Conservation (phyloP, 2,888 invertebrate species). For the Rosalia funebris region DNA sequence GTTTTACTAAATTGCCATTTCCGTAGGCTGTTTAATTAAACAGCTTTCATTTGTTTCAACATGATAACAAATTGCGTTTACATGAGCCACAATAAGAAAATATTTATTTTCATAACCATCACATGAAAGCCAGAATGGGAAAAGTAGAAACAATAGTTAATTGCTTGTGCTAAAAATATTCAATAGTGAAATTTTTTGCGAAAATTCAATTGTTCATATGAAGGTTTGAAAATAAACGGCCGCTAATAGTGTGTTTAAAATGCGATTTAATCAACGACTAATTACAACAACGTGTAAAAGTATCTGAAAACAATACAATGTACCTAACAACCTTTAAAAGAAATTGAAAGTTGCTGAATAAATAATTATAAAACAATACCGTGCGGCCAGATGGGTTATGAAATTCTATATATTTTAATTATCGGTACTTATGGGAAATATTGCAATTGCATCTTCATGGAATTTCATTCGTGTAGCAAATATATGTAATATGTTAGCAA, state of each 20-base stretch:
- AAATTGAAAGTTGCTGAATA: slow-evolving; percentile 2
- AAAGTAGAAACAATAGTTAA: slow-evolving; percentile 16
- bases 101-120: slow-evolving; percentile 4
- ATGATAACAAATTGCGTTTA: slow-evolving; percentile 15
- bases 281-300: background rate
- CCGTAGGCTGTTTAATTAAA: slow-evolving; percentile 10
- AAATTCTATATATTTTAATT: background rate
- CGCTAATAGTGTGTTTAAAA: slow-evolving; percentile 7
- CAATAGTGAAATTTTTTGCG: slow-evolving; percentile 12
- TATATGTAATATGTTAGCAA: too few species aligned
- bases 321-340: background rate
- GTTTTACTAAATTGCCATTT: slow-evolving; percentile 10
- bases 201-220: slow-evolving; percentile 20
- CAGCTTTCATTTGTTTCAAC: slow-evolving; percentile 12
- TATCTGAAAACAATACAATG: slow-evolving; percentile 5
- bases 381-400: background rate
- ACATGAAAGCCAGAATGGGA: slow-evolving; percentile 11
- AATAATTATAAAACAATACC: background rate
- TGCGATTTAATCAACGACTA: background rate
- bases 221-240: slow-evolving; percentile 5
- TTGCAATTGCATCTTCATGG: too few species aligned
- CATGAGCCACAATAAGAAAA: slow-evolving; percentile 15
- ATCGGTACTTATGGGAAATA: background rate
- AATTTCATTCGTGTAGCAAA: too few species aligned
- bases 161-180: slow-evolving; percentile 16